Conservation (phyloP, 2,113 vertebrate genomes). For the Anthoscopus minutus region DNA sequence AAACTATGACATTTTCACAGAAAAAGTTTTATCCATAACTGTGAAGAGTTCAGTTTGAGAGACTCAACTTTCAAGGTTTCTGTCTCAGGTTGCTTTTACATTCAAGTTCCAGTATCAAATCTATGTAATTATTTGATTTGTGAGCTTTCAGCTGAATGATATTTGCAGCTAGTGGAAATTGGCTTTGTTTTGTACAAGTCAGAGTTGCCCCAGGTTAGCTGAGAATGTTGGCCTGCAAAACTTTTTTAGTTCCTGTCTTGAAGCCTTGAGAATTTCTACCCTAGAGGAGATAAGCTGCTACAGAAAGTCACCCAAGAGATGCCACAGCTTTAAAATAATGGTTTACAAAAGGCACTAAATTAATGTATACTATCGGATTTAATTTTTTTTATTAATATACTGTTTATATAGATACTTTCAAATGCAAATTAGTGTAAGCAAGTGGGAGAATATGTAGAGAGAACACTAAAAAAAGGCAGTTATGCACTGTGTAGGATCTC, state of each 20-base stretch:
- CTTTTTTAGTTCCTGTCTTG: background rate
- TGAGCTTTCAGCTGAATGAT: background rate
- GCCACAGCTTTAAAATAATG: background rate
- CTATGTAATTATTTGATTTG: background rate
- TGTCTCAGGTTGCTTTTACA: background rate
- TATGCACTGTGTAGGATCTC: background rate
- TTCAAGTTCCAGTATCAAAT: background rate
- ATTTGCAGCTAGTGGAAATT: background rate
- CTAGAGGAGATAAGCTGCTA: background rate
- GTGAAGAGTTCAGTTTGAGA: background rate
- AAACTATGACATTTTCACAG: background rate
- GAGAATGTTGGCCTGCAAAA: background rate
- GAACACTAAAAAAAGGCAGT: background rate
- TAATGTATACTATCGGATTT: background rate
- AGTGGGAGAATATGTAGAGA: background rate
- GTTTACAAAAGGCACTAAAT: background rate
- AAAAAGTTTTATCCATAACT: background rate
- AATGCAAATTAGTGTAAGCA: background rate
- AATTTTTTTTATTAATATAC: background rate
- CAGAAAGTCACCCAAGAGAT: background rate
- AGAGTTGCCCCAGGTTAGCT: background rate
- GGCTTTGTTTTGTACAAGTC: background rate
- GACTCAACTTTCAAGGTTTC: background rate
- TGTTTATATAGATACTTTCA: background rate
- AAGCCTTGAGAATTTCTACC: background rate